phyloP scores from a whole-genome alignment of 2,797 vertebrate genomes.

The Microctenopoma lineatum region DNA sequence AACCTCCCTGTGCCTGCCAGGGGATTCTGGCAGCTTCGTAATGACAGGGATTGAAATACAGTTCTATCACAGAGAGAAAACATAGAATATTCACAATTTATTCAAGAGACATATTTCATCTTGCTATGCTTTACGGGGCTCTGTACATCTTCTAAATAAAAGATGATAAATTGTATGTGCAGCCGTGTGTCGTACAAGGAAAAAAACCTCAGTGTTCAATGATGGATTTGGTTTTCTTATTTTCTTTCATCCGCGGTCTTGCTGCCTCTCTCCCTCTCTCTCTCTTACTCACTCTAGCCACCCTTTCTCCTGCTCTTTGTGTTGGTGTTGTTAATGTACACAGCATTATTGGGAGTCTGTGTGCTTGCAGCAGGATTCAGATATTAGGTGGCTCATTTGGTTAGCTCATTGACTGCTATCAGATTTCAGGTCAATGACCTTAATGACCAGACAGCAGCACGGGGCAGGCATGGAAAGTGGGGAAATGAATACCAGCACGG shows the following conservation, averaged over 20 bases:
- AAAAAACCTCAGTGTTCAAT: constrained; percentile 61
- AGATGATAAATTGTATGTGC: constrained; percentile 66
- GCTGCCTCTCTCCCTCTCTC: constrained; percentile 3
- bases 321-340: constrained; percentile 70
- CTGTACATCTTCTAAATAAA: constrained; percentile 72
- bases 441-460: constrained; percentile 71
- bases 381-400: constrained; percentile 80
- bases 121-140: constrained; percentile 61
- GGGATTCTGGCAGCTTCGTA: constrained; percentile 76
- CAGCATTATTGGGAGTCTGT: constrained; percentile 61
- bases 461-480: constrained; percentile 62
- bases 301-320: constrained; percentile 34
- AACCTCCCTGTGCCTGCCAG: constrained; percentile 74
- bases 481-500: constrained; percentile 58
- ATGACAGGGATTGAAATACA: constrained; percentile 71
- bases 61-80: constrained; percentile 69
- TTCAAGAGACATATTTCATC: constrained; percentile 73
- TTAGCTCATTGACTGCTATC: constrained; percentile 80
- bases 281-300: not conserved
- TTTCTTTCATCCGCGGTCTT: constrained; percentile 58
- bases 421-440: constrained; percentile 80
- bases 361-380: constrained; percentile 71
- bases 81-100: constrained; percentile 71
- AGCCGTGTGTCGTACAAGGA: constrained; percentile 56
- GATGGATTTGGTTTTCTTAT: constrained; percentile 68